Evolutionary conservation across 2,797 vertebrate species (phyloP), one percentile per base, ranked within the genome.

Genomic region (Trachops cirrhosus): DNA sequence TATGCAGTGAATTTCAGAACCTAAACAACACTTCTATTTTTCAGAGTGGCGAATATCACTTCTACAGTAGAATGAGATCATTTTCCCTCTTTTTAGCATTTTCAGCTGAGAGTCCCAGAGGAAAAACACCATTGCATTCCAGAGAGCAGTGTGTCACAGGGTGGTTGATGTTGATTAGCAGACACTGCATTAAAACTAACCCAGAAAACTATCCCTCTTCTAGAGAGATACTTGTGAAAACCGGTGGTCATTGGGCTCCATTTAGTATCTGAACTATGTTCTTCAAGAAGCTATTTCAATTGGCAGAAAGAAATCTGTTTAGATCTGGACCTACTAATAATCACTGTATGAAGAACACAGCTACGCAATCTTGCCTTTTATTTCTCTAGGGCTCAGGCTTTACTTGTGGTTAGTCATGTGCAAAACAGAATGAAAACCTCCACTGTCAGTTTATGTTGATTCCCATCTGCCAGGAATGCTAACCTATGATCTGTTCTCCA

Each of bases 391-490:
- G 93, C 34, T 93, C 91, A 11, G 80, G 39, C 75, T 78, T 95
- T 92, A 52, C 73, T 70, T 89, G 62, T 95, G 85, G 19, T 83
- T 96, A 85, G 62, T 96, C 96, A 94, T 90, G 41, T 78, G 67
- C 52, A 97, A 54, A 93, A 94, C 78, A 89, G 73, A 95, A 93
- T 50, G 88, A 73, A 92, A 95, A 94, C 93, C 87, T 96, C 93
- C 84, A 67, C 39, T 97, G 91, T 86, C 34, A 97, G 70, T 75
- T 97, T 0, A 7, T 21, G 34, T 26, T 88, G 82, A 21, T 92
- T 75, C 74, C 79, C 95, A 96, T 95, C 94, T 96, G 71, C 87
- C 44, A 34, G 82, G 96, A 97, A 94, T 85, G 75, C 93, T 48
- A 71, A 96, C 96, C 67, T 64, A 86, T 95, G 80, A 79, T 96